Conservation (phyloP, 2,888 invertebrate genomes). For the Smittia aterrima region DNA sequence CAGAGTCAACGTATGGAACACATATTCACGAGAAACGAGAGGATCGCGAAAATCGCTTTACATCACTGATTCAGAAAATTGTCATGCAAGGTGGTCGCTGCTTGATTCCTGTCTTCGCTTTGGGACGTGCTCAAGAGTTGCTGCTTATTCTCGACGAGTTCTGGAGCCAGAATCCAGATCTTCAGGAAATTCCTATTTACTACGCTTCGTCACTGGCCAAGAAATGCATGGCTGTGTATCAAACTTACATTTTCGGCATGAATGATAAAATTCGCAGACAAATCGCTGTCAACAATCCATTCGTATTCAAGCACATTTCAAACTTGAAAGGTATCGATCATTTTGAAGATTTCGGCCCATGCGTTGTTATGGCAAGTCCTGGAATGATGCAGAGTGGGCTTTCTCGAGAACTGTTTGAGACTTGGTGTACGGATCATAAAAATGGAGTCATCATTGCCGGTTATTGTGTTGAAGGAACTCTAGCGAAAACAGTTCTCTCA, state of each 20-base stretch:
- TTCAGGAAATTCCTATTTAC: slow-evolving; percentile 98
- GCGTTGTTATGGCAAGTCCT: slow-evolving; percentile 99
- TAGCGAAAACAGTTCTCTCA: slow-evolving; percentile 90
- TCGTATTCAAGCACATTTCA: slow-evolving; percentile 96
- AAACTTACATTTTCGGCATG: slow-evolving; percentile 99
- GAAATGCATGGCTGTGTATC: slow-evolving; percentile 99
- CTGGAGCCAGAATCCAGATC: slow-evolving; percentile 95
- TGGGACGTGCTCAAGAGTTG: slow-evolving; percentile 95
- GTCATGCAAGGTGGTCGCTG: slow-evolving; percentile 96
- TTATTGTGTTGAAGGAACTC: slow-evolving; percentile 87
- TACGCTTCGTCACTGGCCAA: slow-evolving; percentile 99
- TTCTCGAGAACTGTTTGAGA: slow-evolving; percentile 95
- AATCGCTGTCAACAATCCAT: slow-evolving; percentile 97
- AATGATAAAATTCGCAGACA: slow-evolving; percentile 95
- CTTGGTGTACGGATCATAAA: slow-evolving; percentile 97
- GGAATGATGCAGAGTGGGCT: slow-evolving; percentile 99
- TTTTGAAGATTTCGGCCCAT: slow-evolving; percentile 99
- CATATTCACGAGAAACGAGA: slow-evolving; percentile 98
- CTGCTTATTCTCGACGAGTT: slow-evolving; percentile 95
- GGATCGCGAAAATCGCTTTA: slow-evolving; percentile 92
- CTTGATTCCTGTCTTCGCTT: slow-evolving; percentile 96
- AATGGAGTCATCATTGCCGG: slow-evolving; percentile 99
- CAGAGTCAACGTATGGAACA: slow-evolving; percentile 98
- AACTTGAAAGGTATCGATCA: slow-evolving; percentile 97
- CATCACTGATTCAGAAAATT: slow-evolving; percentile 90